These are phyloP conservation scores for Calyptommatus sinebrachiatus DNA, from an alignment of 2,113 vertebrate species.

Conservation along the genomic window DNA sequence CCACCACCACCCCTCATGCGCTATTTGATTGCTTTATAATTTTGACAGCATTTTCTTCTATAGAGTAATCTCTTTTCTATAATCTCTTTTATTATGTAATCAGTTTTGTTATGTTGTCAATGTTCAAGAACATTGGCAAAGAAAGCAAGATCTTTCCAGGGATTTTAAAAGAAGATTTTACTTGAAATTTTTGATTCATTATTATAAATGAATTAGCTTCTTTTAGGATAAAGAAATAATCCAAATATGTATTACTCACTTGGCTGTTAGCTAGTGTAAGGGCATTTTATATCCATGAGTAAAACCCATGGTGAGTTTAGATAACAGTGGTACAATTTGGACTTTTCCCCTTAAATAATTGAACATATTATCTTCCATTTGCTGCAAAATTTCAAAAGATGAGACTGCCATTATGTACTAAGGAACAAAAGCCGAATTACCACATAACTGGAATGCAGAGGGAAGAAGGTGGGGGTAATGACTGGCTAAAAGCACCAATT, in stretches of 20 bases:
- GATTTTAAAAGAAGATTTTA: background rate
- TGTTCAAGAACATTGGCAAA: background rate
- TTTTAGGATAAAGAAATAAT: background rate
- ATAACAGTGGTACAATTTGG: background rate
- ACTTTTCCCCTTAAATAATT: conserved; percentile 9
- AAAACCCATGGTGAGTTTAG: background rate
- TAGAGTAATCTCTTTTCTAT: background rate
- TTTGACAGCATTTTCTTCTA: background rate
- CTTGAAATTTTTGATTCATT: background rate
- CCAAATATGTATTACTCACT: background rate
- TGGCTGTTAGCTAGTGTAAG: background rate
- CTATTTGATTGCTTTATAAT: background rate
- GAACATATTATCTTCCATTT: conserved; percentile 8
- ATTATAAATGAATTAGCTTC: background rate
- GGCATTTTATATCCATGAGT: background rate
- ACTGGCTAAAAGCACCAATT: conserved; percentile 5
- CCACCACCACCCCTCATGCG: background rate
- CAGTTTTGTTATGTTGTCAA: background rate
- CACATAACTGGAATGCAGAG: background rate
- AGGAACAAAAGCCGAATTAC: background rate
- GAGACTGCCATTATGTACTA: background rate
- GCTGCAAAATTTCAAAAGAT: conserved; percentile 11
- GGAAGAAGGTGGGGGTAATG: conserved; percentile 9
- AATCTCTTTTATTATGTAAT: background rate
- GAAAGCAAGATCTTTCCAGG: background rate